Evolutionary conservation across 2,888 invertebrate genomes (phyloP).

Genomic region (Ophion ventricosus): DNA sequence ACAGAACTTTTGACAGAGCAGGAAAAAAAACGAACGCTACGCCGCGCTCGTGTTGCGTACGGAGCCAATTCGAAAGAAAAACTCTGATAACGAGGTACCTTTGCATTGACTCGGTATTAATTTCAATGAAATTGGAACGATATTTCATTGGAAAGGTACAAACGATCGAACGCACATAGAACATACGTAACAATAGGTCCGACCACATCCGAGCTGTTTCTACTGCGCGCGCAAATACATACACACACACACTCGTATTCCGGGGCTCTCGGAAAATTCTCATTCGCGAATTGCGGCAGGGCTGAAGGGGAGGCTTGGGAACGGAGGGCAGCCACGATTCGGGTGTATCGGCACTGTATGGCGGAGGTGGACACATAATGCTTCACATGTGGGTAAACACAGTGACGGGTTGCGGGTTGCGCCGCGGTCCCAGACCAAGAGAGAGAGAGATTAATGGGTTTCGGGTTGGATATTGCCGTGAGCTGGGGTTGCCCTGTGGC

Average conservation of each 20-base stretch:
- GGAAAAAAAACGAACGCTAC: too few species aligned
- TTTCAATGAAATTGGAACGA: neutral
- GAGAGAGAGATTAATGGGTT: conserved; percentile 81
- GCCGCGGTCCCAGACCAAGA: conserved; percentile 71
- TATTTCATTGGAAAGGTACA: conserved; percentile 1
- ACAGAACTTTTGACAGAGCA: too few species aligned
- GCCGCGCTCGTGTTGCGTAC: too few species aligned
- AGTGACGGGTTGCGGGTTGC: conserved; percentile 83
- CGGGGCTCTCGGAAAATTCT: conserved; percentile 57
- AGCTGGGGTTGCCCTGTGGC: conserved; percentile 64
- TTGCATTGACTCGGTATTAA: neutral
- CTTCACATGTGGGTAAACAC: conserved; percentile 83
- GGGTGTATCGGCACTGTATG: conserved; percentile 76
- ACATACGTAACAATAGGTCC: conserved; percentile 12
- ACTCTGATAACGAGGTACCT: neutral
- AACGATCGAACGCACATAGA: conserved; percentile 1
- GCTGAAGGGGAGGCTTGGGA: conserved; percentile 30
- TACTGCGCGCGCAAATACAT: neutral
- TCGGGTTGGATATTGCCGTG: conserved; percentile 73
- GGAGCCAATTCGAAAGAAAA: too few species aligned
- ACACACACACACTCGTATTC: neutral
- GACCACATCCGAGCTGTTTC: conserved; percentile 39
- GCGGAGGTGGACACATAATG: conserved; percentile 82
- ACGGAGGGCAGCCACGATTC: conserved; percentile 54
- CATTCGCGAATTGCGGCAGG: conserved; percentile 59